Base-by-base conservation (phyloP, 2,797 vertebrate genomes). In the Silurus aristotelis region DNA sequence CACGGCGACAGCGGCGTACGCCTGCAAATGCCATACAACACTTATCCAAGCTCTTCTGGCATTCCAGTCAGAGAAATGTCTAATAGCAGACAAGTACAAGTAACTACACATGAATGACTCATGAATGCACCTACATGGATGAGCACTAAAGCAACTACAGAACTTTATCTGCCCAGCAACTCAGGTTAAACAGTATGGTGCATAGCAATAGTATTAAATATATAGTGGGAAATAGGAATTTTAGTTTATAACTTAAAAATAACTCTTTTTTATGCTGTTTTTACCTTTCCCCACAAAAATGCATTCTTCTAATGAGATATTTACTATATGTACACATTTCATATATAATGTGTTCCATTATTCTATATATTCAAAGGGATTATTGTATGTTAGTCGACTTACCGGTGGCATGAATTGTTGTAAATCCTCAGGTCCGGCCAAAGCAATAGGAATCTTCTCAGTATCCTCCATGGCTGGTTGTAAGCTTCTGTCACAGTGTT, bases 401-500 rank as follows among this genome's bases (percentile, higher is more conserved):
- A 98, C 97, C 83, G 96, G 96, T 2, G 97, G 96, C 89, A 96
- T 93, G 87, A 96, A 94, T 75, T 95, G 94, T 88, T 97, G 96
- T 84, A 95, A 87, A 87, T 97, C 97, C 48, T 96, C 96, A 0
- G 96, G 96, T 89, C 96, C 97, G 64, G 90, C 96, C 31, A 94
- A 92, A 85, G 96, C 94, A 88, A 97, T 97, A 82, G 96, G 96
- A 90, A 96, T 95, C 94, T 98, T 97, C 93, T 97, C 97, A 75
- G 86, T 94, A 91, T 93, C 94, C 83, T 94, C 93, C 97, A 97
- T 97, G 93, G 91, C 90, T 90, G 86, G 82, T 0, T 87, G 22
- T 87, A 70, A 80, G 6, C 52, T 19, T 82, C 76, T 89, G 70
- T 76, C 52, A 67, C 71, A 90, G 58, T 86, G 82, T 9, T 52